Base-by-base conservation (phyloP, 1,140 invertebrate genomes). In the Polypedilum pembai region DNA sequence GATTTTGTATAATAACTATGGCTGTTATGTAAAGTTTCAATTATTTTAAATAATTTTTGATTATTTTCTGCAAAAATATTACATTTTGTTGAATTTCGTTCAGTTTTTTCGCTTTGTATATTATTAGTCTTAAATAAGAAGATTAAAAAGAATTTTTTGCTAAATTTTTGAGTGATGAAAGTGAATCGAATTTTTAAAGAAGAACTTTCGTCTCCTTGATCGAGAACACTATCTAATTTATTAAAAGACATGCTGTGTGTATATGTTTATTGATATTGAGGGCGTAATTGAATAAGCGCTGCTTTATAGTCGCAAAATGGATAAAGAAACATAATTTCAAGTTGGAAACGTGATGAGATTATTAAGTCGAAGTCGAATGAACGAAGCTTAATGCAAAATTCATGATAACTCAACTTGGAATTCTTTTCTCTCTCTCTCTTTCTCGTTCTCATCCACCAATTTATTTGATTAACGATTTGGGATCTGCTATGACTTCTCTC, bases 351-450 rank as follows among this genome's bases (percentile, higher is more conserved):
- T 69, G 65, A 69, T 69, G 65, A 69, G 65, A 69, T 69, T 69
- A 69, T 20, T 69, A 69, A 69, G 65, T 69, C 15, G 17, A 69
- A 69, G 17, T 69, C 18, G 65, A 18, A 18, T 3, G 17, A 69
- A 18, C 65, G 17, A 12, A 69, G 65, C 65, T 69, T 69, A 69
- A 69, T 69, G 17, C 20, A 69, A 20, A 69, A 69, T 69, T 69
- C 17, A 69, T 18, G 65, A 69, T 69, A 21, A 56, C 45, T 56
- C 45, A 15, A 56, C 45, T 56, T 56, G 45, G 4, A n/a, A 15
- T 56, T 45, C 15, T 10, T 10, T 8, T 15, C 41, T 10, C 41
- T 33, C 24, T 12, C 45, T 33, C 24, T 12, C 45, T 56, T 15
- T 56, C 45, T 56, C 45, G 3, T 56, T 56, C 24, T 33, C 45